These are phyloP conservation scores for Ypsolopha sequella DNA, from an alignment of 2,888 invertebrate species.

Conservation along the genomic window DNA sequence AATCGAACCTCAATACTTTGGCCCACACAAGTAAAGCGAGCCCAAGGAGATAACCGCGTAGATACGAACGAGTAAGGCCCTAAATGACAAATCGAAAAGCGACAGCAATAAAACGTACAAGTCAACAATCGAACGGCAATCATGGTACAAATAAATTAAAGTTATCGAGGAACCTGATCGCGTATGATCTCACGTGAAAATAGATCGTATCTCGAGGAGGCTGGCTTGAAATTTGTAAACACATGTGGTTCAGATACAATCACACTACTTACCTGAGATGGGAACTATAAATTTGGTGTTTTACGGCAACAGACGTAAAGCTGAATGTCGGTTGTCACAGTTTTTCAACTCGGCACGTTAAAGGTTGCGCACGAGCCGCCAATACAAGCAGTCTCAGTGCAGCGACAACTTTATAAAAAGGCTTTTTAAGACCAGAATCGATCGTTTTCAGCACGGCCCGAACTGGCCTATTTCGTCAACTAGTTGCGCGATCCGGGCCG, in stretches of 20 bases:
- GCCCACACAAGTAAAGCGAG: slow-evolving; percentile 13
- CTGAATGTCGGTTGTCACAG: slow-evolving; percentile 15
- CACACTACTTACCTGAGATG: slow-evolving; percentile 31
- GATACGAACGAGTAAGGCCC: slow-evolving; percentile 19
- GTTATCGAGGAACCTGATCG: slow-evolving; percentile 29
- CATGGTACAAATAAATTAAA: slow-evolving; percentile 25
- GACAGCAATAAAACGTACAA: slow-evolving; percentile 37
- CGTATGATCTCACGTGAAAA: slow-evolving; percentile 22
- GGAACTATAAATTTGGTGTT: slow-evolving; percentile 28
- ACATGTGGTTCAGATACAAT: slow-evolving; percentile 20
- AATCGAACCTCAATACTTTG: slow-evolving; percentile 1
- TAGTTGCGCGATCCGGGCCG: slow-evolving; percentile 24
- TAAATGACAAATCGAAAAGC: slow-evolving; percentile 29
- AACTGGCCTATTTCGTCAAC: slow-evolving; percentile 26
- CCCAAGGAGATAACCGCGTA: slow-evolving; percentile 15
- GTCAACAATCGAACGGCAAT: slow-evolving; percentile 17
- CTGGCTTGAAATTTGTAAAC: slow-evolving; percentile 29
- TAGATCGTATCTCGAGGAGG: slow-evolving; percentile 24
- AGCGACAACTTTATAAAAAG: slow-evolving; percentile 21
- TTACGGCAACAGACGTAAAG: slow-evolving; percentile 28
- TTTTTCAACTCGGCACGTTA: slow-evolving; percentile 10
- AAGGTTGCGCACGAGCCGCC: slow-evolving; percentile 18
- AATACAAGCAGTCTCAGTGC: slow-evolving; percentile 4
- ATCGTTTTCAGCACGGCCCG: slow-evolving; percentile 20
- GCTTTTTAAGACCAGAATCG: slow-evolving; percentile 23